Percentiles rank a stretch among this genome's conserved stretches.
These are phyloP conservation scores for Batillaria attramentaria DNA, from an alignment of 1,140 invertebrate genomes.

Conservation along the genomic window DNA sequence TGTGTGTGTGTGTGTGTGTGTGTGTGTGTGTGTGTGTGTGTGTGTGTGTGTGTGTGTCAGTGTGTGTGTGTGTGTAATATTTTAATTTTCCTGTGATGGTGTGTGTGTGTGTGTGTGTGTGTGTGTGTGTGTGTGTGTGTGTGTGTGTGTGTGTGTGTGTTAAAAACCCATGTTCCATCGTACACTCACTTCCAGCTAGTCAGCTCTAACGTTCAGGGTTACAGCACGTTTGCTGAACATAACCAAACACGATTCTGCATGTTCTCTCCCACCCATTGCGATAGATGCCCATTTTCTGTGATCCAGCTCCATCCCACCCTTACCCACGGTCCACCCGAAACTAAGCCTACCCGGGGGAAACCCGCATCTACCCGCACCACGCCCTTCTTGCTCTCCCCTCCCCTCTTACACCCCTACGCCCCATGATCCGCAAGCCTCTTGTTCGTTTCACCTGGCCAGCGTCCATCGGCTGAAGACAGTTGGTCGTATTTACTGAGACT, in stretches of 20 bases:
- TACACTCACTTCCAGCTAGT: neutral
- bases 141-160: conserved; percentile 2
- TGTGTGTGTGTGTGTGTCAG: neutral
- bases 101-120: neutral
- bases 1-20: too few species aligned
- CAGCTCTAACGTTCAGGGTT: neutral
- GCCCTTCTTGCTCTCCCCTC: neutral
- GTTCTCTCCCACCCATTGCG: neutral
- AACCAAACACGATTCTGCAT: neutral
- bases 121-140: neutral
- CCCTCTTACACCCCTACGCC: neutral
- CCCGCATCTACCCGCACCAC: neutral
- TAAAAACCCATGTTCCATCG: neutral
- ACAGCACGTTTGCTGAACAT: neutral
- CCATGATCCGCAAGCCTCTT: neutral
- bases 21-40: too few species aligned
- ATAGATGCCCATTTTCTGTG: neutral
- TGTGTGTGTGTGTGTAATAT: neutral
- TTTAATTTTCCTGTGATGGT: neutral
- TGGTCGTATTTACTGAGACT: neutral
- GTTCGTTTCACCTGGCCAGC: too few species aligned
- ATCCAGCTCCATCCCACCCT: neutral
- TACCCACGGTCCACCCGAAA: too few species aligned
- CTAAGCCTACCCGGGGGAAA: neutral
- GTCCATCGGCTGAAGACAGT: too few species aligned